Evolutionary conservation across 2,888 invertebrate genomes (phyloP).

Genomic region (Trachelus stipa): DNA sequence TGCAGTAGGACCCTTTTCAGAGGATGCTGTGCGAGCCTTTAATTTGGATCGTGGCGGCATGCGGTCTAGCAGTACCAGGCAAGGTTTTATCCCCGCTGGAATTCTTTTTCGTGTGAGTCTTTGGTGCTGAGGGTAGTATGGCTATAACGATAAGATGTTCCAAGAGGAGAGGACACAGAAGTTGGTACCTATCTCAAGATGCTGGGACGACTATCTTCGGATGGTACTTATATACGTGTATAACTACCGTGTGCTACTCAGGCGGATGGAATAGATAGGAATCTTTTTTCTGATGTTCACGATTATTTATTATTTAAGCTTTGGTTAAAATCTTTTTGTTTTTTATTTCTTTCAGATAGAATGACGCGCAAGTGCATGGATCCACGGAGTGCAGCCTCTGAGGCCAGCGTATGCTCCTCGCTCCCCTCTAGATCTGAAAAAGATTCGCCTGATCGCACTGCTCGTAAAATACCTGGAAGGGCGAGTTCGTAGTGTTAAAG

Average conservation of each 20-base stretch:
- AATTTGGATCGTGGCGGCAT: constrained; percentile 52
- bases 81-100: constrained; percentile 1
- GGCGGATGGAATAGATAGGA: constrained; percentile 34
- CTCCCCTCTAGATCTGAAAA: constrained; percentile 1
- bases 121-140: constrained; percentile 23
- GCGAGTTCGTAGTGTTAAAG: constrained; percentile 57
- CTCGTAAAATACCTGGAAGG: constrained; percentile 57
- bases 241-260: too few relatives aligned
- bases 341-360: too few relatives aligned
- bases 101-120: constrained; percentile 2
- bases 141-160: too few relatives aligned
- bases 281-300: constrained; percentile 46
- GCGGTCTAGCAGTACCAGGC: constrained; percentile 46
- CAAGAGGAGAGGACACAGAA: too few relatives aligned
- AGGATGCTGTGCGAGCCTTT: constrained; percentile 25
- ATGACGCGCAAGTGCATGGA: too few relatives aligned
- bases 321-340: too few relatives aligned
- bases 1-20: constrained; percentile 2
- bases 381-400: too few relatives aligned
- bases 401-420: constrained; percentile 12
- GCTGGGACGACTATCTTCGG: too few relatives aligned
- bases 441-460: constrained; percentile 19
- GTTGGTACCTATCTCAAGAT: too few relatives aligned
- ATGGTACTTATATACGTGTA: too few relatives aligned
- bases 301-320: constrained; percentile 51